phyloP scores from a whole-genome alignment of 2,888 invertebrate genomes.

The Melanophora roralis region DNA sequence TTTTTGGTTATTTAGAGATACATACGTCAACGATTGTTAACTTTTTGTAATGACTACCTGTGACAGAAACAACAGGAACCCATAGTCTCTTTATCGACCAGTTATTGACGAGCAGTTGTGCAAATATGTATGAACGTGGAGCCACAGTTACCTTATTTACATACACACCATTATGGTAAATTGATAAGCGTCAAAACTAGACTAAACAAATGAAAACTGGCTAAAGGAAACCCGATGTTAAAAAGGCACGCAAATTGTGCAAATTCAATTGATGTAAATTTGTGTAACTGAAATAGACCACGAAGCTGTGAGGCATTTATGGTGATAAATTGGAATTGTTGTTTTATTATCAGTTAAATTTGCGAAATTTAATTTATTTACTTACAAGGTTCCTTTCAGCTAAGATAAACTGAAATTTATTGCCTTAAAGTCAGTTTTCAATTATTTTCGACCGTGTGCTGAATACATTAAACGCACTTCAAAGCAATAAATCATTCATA shows the following conservation, averaged over 20 bases:
- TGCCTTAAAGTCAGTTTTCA: no score
- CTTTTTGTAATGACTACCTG: neutral
- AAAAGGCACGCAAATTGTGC: neutral
- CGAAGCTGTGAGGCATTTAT: neutral
- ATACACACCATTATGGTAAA: neutral
- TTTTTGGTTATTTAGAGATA: neutral
- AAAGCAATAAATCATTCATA: no score
- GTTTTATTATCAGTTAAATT: no score
- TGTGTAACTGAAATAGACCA: neutral
- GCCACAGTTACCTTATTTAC: no score
- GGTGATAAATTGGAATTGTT: no score
- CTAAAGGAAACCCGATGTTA: neutral
- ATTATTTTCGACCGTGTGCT: no score
- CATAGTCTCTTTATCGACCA: neutral
- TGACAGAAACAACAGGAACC: neutral
- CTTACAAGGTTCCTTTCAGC: no score
- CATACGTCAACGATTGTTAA: conserved; percentile 15
- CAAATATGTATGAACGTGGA: no score
- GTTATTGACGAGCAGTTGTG: conserved; percentile 5
- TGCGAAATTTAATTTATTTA: no score
- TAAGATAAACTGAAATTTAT: no score
- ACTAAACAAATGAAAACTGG: neutral
- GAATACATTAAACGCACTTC: no score
- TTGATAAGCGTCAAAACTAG: neutral
- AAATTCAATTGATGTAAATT: neutral